Base-by-base conservation (phyloP, 2,888 invertebrate genomes). In the Furcula furcula region DNA sequence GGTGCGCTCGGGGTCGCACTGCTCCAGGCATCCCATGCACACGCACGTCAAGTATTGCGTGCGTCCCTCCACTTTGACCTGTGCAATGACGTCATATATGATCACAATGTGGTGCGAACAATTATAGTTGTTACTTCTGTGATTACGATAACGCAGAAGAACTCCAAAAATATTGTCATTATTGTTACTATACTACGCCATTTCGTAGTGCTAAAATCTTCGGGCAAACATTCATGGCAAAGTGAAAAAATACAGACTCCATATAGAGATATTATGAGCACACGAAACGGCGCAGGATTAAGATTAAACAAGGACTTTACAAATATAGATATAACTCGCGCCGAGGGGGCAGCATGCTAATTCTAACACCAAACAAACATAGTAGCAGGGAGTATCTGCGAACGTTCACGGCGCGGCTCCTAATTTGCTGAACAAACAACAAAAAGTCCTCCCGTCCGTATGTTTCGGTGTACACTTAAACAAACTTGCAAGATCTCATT, bases 1-100 rank as follows among this genome's bases (percentile, higher is more conserved):
- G 31, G 91, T 91, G 49, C 94, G 92, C 53, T 93, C 93, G 1
- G 92, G 91, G 28, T 93, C 93, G 73, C 92, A 93, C 14, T 96
- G 95, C 78, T 98, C 97, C 66, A 98, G 90, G 81, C 97, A 97
- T 14, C 93, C 92, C 95, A 98, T 97, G 88, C 98, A 98, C 40
- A 98, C 97, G 46, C 97, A 97, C 49, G 97, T 96, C 77, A 98
- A 90, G 87, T 93, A 98, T 79, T 96, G 95, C 56, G 94, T 94
- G 59, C 95, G 94, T 46, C 96, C 96, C 80, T 98, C 98, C 55
- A 95, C 94, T 88, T 95, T 96, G 59, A 97, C 96, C 96, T 96
- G 90, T 1, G 86, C 35, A 44, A 63, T 31, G 29, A 48, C 43
- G 25, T 13, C 14, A 25, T 1, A 25, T 1, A 4, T 21, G n/a